Evolutionary conservation across 2,797 vertebrate genomes (phyloP).

Genomic region (Periophthalmus magnuspinnatus): DNA sequence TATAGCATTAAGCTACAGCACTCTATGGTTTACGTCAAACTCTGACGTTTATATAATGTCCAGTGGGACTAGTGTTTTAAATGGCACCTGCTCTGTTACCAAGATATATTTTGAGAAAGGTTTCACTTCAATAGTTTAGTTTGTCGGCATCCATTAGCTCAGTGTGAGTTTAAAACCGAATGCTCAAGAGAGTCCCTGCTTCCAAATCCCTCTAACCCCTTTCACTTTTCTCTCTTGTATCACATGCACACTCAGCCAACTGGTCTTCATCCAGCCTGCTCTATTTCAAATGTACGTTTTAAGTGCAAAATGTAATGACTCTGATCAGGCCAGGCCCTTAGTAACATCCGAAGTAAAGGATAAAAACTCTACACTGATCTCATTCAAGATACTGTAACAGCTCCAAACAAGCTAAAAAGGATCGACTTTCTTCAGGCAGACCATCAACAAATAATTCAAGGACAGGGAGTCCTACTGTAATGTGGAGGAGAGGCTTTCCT

Average conservation of each 20-base stretch:
- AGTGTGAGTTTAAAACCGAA: conserved; percentile 14
- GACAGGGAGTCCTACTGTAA: background rate
- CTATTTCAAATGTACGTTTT: conserved; percentile 56
- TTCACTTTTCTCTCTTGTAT: conserved; percentile 27
- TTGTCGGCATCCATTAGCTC: conserved; percentile 7
- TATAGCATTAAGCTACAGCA: conserved; percentile 32
- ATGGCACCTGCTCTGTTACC: background rate
- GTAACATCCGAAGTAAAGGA: conserved; percentile 29
- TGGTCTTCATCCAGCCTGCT: conserved; percentile 57
- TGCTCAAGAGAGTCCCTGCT: conserved; percentile 55
- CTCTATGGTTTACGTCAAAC: conserved; percentile 23
- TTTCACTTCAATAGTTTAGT: conserved; percentile 5
- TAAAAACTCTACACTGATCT: conserved; percentile 4
- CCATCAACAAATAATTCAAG: conserved; percentile 7
- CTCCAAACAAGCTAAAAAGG: conserved; percentile 1
- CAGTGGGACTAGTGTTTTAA: background rate
- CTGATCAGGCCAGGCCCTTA: conserved; percentile 35
- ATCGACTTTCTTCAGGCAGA: conserved; percentile 6
- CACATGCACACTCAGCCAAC: conserved; percentile 49
- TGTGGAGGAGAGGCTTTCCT: background rate
- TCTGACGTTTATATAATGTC: background rate
- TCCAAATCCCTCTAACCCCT: conserved; percentile 6
- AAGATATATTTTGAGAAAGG: background rate
- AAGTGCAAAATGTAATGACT: conserved; percentile 52
- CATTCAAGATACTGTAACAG: conserved; percentile 1